Conservation (phyloP, 2,888 invertebrate genomes). For the Parasteatoda lunata region DNA sequence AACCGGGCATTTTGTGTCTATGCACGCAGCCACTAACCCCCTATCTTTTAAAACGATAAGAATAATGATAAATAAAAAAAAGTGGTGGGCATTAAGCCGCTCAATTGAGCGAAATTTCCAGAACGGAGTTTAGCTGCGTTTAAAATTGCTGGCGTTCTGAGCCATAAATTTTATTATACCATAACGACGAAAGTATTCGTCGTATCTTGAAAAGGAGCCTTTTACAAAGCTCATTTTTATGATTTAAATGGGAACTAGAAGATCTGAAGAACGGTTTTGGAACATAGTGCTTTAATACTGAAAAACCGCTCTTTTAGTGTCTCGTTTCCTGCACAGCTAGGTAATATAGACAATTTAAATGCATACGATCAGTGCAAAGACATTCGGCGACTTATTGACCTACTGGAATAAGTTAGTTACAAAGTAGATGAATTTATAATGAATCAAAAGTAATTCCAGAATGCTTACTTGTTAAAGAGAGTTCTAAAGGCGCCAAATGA, state of each 20-base stretch:
- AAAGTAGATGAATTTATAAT: too few species aligned
- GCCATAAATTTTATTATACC: conserved; percentile 44
- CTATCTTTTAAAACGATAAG: background rate
- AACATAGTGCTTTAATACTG: conserved; percentile 11
- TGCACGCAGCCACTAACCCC: background rate
- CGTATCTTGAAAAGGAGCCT: conserved; percentile 19
- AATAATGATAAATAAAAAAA: background rate
- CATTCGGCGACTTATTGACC: too few species aligned
- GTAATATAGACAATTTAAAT: too few species aligned
- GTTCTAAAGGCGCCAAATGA: too few species aligned
- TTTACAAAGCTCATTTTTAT: conserved; percentile 25
- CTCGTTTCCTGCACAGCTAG: background rate
- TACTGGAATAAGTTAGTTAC: too few species aligned
- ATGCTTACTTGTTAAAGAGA: too few species aligned
- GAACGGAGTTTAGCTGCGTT: conserved; percentile 3
- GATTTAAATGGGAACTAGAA: conserved; percentile 27
- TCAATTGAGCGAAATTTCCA: conserved; percentile 44
- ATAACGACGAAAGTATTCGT: conserved; percentile 11
- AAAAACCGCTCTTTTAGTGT: background rate
- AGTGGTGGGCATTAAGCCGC: conserved; percentile 7
- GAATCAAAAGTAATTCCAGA: too few species aligned
- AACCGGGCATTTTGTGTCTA: background rate
- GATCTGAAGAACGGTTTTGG: background rate
- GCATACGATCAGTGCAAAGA: too few species aligned
- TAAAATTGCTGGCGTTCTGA: conserved; percentile 32